Evolutionary conservation across 1,140 invertebrate genomes (phyloP), one percentile per base, ranked within the genome.

Genomic region (Drosophila serrata): DNA sequence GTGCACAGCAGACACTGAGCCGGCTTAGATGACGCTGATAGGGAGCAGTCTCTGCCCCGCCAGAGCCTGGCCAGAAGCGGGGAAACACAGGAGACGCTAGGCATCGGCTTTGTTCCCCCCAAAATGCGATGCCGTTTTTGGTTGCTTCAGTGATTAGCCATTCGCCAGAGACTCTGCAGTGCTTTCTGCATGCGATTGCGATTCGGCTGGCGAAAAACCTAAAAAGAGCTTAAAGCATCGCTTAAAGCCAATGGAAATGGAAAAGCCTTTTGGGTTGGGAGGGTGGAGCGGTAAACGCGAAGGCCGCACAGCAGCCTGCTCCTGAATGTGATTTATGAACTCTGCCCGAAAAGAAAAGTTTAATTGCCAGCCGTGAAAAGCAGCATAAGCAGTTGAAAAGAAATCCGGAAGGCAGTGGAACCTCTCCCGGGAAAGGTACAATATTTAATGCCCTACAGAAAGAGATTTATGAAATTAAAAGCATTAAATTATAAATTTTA

Each of bases 261-360:
- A 39, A 68, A 48, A 56, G 35, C 43, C 57, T 22, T 22, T 53
- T 37, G 27, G 31, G 33, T 15, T 15, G 2, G 19, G 27, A 12
- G 43, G 43, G 3, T 33, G 39, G 17, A 37, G 64, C 11, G 40
- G 42, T 19, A 29, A 48, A 24, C 33, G 42, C 24, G 49, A 55
- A 62, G 67, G 35, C 42, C 55, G n/a, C 43, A 9, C 24, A 27
- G 31, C 59, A 59, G 84, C 79, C 82, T 84, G 80, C 68, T 75
- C 61, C 70, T 90, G 85, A 90, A 85, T 90, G 85, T 90, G 85
- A 90, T 90, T 90, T 90, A 90, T 90, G 85, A 90, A 90, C 85
- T 90, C 70, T 65, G 69, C 39, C 70, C 69, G 75, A 77, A 73
- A 85, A 84, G 86, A 90, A 88, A 90, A 90, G 85, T 90, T 90